These are phyloP conservation scores for Euglossa dilemma DNA, from an alignment of 1,140 invertebrate species.

Conservation along the genomic window DNA sequence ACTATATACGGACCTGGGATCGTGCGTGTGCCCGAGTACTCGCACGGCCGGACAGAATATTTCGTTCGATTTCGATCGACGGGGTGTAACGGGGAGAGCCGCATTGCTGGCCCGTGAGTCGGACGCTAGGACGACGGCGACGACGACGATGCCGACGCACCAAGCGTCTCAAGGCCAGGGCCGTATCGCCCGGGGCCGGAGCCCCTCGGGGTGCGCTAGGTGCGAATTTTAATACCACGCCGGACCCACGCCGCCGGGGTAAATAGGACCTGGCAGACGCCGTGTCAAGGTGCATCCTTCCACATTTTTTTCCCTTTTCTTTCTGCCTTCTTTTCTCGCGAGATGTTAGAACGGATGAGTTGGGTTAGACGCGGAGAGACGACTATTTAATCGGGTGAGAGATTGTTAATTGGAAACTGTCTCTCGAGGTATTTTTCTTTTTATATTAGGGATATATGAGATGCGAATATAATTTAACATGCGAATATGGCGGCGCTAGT, in stretches of 20 bases:
- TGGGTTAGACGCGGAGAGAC: too few relatives aligned
- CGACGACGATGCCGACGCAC: constrained; percentile 6
- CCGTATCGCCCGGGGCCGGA: background rate
- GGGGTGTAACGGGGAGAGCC: constrained; percentile 73
- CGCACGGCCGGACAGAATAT: constrained; percentile 60
- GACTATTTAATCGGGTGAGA: too few relatives aligned
- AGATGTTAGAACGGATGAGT: too few relatives aligned
- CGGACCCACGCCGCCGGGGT: background rate
- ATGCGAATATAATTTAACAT: too few relatives aligned
- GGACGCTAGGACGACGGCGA: constrained; percentile 35
- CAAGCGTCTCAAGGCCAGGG: constrained; percentile 36
- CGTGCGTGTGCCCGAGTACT: background rate
- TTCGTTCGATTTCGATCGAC: constrained; percentile 78
- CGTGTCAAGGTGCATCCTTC: constrained; percentile 44
- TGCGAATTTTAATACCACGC: constrained; percentile 4
- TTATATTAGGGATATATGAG: too few relatives aligned
- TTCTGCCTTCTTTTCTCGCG: too few relatives aligned
- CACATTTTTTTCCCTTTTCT: background rate
- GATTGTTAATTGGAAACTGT: too few relatives aligned
- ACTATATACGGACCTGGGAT: constrained; percentile 12
- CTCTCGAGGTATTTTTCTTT: too few relatives aligned
- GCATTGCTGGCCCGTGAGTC: constrained; percentile 78
- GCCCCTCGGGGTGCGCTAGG: background rate
- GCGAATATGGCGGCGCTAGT: too few relatives aligned
- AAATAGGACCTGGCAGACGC: background rate